Base-by-base conservation (phyloP, 2,797 vertebrate species). In the Paratrypauchen microcephalus region DNA sequence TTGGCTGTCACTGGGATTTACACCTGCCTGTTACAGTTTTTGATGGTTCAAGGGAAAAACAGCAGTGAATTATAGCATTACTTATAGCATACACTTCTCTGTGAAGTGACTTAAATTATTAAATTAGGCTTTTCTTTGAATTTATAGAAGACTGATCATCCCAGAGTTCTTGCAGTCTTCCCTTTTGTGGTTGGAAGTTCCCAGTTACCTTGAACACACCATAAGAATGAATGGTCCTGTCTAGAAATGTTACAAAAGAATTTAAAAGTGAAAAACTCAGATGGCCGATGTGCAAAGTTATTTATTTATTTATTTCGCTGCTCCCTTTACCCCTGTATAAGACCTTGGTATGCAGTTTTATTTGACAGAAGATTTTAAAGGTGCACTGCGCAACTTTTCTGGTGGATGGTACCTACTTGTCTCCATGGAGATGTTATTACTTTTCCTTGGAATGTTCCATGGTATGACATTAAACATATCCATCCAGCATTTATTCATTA, bases 1-100 rank as follows among this genome's bases (percentile, higher is more conserved):
- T 67, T 30, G 24, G 26, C 47, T 65, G 63, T 50, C 45, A 28
- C 62, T 6, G 62, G 28, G 63, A 50, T 65, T 65, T 65, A 65
- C 21, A 19, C 63, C 66, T 48, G 56, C 19, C 6, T 65, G 13
- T 66, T 39, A 48, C 60, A 48, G 32, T 45, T 62, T 62, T 36
- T 36, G 28, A 16, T 12, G 4, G 23, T 23, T 1, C 8, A 28
- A 45, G 28, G 15, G 2, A 63, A 39, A 63, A 63, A 47, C 32
- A 23, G 5, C 4, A 41, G 18, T 61, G 11, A 19, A 61, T 61
- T 41, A 36, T 41, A 23, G 59, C n/a, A 13, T 61, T 26, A 28
- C 32, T 28, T 57, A 7, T 28, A 8, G 13, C 48, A 52, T n/a
- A 52, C 18, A 18, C 48, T 52, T n/a, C 18, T 52, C n/a, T 18